These are phyloP conservation scores for Novumbra hubbsi DNA, from an alignment of 2,797 vertebrate species.

Conservation along the genomic window DNA sequence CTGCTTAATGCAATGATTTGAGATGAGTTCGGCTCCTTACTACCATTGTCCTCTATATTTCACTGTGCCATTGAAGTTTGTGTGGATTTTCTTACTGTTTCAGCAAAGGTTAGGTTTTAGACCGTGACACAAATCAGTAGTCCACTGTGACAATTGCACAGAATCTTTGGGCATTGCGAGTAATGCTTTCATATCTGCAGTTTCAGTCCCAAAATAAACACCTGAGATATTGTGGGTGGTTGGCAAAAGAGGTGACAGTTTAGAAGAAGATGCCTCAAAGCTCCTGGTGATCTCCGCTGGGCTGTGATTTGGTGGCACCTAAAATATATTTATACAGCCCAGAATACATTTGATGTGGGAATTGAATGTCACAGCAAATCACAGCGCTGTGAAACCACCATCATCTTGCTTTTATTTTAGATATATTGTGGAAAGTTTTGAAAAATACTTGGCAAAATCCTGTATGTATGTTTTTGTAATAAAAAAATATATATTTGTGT, in stretches of 20 bases:
- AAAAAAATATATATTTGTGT: no score
- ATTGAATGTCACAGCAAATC: no score
- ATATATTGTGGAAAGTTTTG: no score
- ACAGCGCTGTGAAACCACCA: no score
- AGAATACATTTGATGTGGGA: no score
- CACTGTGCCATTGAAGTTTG: slow-evolving; percentile 29
- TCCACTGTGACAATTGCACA: slow-evolving; percentile 35
- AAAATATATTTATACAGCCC: no score
- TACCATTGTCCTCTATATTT: slow-evolving; percentile 50
- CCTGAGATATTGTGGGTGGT: not conserved
- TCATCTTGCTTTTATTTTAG: no score
- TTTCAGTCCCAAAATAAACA: not conserved
- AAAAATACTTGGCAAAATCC: no score
- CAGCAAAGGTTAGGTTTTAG: slow-evolving; percentile 27
- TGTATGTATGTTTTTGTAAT: no score
- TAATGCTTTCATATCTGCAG: slow-evolving; percentile 24
- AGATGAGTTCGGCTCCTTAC: slow-evolving; percentile 67
- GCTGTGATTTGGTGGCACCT: no score
- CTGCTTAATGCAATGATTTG: slow-evolving; percentile 60
- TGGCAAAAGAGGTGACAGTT: not conserved
- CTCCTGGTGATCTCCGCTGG: not conserved
- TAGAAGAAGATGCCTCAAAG: not conserved
- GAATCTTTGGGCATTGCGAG: slow-evolving; percentile 26
- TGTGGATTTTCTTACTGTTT: slow-evolving; percentile 36
- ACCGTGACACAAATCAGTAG: slow-evolving; percentile 33